phyloP scores from a whole-genome alignment of 2,888 invertebrate genomes.

The Xestia ashworthii region DNA sequence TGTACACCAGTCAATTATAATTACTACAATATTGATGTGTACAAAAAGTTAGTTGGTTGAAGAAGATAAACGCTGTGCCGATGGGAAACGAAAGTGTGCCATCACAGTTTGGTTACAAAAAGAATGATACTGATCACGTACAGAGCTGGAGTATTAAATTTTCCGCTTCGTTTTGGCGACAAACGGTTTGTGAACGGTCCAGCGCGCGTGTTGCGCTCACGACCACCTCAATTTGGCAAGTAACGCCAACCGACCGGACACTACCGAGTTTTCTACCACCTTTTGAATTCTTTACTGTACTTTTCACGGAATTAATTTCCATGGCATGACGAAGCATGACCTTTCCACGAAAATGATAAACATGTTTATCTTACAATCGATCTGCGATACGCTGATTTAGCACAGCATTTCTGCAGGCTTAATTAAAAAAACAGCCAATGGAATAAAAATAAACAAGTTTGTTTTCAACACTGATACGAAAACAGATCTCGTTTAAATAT shows the following conservation, averaged over 20 bases:
- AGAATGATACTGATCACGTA: constrained; percentile 86
- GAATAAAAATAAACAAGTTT: constrained; percentile 39
- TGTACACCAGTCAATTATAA: constrained; percentile 78
- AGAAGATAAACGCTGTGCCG: constrained; percentile 72
- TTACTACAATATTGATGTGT: constrained; percentile 70
- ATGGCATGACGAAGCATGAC: constrained; percentile 33
- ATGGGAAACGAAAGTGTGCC: constrained; percentile 85
- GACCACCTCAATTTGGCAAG: constrained; percentile 64
- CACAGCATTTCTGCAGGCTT: constrained; percentile 15
- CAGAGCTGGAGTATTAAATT: constrained; percentile 86
- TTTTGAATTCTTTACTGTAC: constrained; percentile 45
- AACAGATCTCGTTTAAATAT: constrained; percentile 36
- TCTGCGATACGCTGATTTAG: constrained; percentile 44
- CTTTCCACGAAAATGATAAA: constrained; percentile 36
- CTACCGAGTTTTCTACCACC: constrained; percentile 49
- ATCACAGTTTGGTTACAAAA: constrained; percentile 79
- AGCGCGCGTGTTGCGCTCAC: constrained; percentile 69
- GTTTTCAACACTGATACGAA: constrained; percentile 37
- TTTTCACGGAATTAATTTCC: constrained; percentile 51
- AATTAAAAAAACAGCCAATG: constrained; percentile 35
- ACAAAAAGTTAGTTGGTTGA: constrained; percentile 72
- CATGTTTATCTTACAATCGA: constrained; percentile 52
- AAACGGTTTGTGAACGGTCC: constrained; percentile 83
- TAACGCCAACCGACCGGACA: constrained; percentile 50
- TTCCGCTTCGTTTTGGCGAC: constrained; percentile 87